phyloP scores from a whole-genome alignment of 2,888 invertebrate species.

The Panorpa germanica region DNA sequence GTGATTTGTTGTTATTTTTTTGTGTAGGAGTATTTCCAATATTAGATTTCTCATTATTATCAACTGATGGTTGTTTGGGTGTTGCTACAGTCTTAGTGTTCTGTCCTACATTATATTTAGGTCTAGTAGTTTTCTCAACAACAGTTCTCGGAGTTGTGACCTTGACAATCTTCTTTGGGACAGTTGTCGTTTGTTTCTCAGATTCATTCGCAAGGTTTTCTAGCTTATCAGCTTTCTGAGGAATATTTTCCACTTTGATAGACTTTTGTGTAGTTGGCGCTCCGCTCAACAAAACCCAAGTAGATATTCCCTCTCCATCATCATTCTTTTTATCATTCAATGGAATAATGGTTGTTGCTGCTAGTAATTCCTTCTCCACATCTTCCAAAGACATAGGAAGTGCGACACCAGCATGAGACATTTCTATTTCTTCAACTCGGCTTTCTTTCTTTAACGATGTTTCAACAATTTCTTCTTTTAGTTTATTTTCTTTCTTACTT shows the following conservation, averaged over 20 bases:
- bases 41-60: too few species aligned
- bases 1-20: too few species aligned
- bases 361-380: constrained; percentile 28
- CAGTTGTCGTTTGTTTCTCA: constrained; percentile 10
- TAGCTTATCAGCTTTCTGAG: not conserved
- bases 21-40: too few species aligned
- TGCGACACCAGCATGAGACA: constrained; percentile 43
- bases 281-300: constrained; percentile 54
- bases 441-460: constrained; percentile 14
- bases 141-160: too few species aligned
- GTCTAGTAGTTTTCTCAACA: too few species aligned
- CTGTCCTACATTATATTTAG: too few species aligned
- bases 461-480: constrained; percentile 21
- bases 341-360: constrained; percentile 12
- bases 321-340: constrained; percentile 13
- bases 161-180: constrained; percentile 14
- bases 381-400: constrained; percentile 44
- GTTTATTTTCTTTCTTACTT: constrained; percentile 27
- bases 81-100: too few species aligned
- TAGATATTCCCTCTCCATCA: constrained; percentile 46
- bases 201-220: constrained; percentile 2
- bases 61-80: too few species aligned
- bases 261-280: constrained; percentile 25
- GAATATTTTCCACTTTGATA: constrained; percentile 6
- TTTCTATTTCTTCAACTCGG: constrained; percentile 24